Evolutionary conservation across 2,888 invertebrate genomes (phyloP).

Genomic region (Campoplex capitator): DNA sequence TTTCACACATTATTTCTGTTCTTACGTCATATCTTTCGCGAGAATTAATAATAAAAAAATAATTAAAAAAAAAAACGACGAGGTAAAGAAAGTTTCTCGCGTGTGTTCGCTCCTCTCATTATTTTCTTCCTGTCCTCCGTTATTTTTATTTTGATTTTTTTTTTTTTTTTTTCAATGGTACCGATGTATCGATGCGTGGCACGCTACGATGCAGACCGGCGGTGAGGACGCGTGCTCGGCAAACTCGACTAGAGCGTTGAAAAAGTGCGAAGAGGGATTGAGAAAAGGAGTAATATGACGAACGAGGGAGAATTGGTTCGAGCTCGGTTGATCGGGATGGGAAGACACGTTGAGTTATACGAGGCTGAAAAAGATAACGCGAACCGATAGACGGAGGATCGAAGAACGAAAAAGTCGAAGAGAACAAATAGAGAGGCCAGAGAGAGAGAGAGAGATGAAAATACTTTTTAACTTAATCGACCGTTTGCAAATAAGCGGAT

Average conservation of each 20-base stretch:
- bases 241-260: constrained; percentile 38
- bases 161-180: background rate
- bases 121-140: background rate
- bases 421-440: constrained; percentile 12
- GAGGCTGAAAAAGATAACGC: background rate
- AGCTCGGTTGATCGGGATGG: constrained; percentile 10
- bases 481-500: constrained; percentile 68
- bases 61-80: background rate
- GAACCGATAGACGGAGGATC: background rate
- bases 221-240: constrained; percentile 48
- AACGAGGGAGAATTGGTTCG: constrained; percentile 33
- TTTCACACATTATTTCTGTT: background rate
- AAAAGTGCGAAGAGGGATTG: constrained; percentile 36
- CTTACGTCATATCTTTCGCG: background rate
- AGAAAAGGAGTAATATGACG: constrained; percentile 23
- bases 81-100: background rate
- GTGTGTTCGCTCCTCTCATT: constrained; percentile 1
- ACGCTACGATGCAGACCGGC: constrained; percentile 20
- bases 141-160: background rate
- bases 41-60: background rate
- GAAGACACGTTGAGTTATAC: constrained; percentile 20
- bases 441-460: constrained; percentile 40
- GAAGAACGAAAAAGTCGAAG: background rate
- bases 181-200: background rate
- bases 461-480: constrained; percentile 73